Conservation (phyloP, 2,888 invertebrate species). For the Linnaemya tessellans region DNA sequence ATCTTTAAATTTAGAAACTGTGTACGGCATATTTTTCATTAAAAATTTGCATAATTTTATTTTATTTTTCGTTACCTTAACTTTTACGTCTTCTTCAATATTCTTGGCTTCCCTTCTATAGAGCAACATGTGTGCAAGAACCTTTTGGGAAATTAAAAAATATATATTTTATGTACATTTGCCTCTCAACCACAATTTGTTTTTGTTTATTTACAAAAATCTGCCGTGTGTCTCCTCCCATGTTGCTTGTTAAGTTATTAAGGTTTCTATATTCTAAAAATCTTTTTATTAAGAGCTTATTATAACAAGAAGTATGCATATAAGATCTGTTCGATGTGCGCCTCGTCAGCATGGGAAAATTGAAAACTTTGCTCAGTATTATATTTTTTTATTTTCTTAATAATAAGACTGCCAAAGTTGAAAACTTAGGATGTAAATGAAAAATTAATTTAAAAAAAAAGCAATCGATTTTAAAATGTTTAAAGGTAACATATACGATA, state of each 20-base stretch:
- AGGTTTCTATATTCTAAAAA: background rate
- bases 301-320: background rate
- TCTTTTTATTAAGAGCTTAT: background rate
- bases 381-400: too few species aligned
- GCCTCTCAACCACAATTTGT: background rate
- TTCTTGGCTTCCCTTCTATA: background rate
- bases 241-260: background rate
- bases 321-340: too few species aligned
- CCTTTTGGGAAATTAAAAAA: constrained; percentile 4
- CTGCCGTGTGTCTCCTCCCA: background rate
- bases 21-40: too few species aligned
- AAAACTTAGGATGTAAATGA: too few species aligned
- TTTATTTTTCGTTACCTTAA: background rate
- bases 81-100: background rate
- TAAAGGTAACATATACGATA: too few species aligned
- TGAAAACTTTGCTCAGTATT: too few species aligned
- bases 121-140: background rate
- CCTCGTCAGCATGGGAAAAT: too few species aligned
- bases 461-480: too few species aligned
- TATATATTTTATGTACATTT: background rate
- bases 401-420: too few species aligned
- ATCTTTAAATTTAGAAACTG: background rate
- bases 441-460: too few species aligned
- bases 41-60: background rate
- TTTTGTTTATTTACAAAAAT: background rate